A percentile compares a stretch with the other conserved stretches of the same genome.
These are phyloP conservation scores for Podilymbus podiceps DNA, from an alignment of 2,113 vertebrate genomes.

Conservation along the genomic window DNA sequence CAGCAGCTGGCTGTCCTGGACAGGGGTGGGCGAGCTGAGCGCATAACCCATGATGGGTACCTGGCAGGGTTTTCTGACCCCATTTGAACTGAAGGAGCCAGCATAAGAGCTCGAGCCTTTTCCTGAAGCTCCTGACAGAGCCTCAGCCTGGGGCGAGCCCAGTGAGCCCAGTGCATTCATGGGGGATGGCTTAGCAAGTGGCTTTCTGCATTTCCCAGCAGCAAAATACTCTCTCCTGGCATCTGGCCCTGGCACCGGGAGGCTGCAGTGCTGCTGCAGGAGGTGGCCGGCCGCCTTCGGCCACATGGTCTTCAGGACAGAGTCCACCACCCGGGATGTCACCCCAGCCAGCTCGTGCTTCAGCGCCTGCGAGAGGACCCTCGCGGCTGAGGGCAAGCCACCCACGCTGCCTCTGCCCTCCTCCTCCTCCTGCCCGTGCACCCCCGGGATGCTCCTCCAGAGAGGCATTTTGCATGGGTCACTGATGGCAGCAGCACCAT, in stretches of 20 bases:
- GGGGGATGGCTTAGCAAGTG: background rate
- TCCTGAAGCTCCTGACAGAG: conserved; percentile 68
- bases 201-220: conserved; percentile 4
- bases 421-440: background rate
- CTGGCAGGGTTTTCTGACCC: conserved; percentile 72
- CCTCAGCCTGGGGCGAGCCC: conserved; percentile 69
- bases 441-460: background rate
- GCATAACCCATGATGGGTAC: conserved; percentile 70
- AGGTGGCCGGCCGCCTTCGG: conserved; percentile 58
- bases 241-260: background rate
- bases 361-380: conserved; percentile 78
- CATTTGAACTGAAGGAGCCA: conserved; percentile 53
- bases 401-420: background rate
- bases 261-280: background rate
- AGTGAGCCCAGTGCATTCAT: background rate
- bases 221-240: background rate
- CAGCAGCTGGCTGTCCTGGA: conserved; percentile 80
- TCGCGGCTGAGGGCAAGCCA: conserved; percentile 52
- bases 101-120: conserved; percentile 68
- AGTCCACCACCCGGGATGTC: conserved; percentile 84
- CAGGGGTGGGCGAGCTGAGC: conserved; percentile 63
- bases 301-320: conserved; percentile 81
- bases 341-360: conserved; percentile 83
- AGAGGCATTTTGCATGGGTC: background rate
- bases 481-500: background rate